These are phyloP conservation scores for Siniperca undulata DNA, from an alignment of 2,797 vertebrate species.

Conservation along the genomic window DNA sequence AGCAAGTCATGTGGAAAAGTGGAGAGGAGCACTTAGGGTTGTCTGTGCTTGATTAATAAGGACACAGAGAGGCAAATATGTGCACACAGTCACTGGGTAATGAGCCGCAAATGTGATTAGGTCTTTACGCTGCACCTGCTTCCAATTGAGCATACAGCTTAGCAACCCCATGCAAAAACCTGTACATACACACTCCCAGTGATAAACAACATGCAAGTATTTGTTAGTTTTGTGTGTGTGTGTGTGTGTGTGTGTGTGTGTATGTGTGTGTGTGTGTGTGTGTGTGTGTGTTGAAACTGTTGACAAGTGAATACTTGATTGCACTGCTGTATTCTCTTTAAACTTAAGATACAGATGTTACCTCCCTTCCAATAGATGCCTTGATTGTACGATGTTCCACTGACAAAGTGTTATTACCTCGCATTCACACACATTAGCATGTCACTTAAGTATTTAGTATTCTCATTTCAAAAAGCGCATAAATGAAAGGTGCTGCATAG, in stretches of 20 bases:
- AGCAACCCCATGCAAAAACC: conserved; percentile 69
- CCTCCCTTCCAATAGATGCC: conserved; percentile 35
- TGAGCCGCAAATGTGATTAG: conserved; percentile 86
- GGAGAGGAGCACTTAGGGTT: conserved; percentile 84
- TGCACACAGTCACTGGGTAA: conserved; percentile 85
- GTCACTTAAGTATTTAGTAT: background rate
- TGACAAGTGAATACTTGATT: conserved; percentile 73
- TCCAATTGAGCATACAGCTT: conserved; percentile 82
- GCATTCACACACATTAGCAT: conserved; percentile 29
- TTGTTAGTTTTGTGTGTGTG: conserved; percentile 41
- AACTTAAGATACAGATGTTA: conserved; percentile 63
- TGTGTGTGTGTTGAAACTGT: conserved; percentile 51
- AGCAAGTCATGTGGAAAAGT: conserved; percentile 85
- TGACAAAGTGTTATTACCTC: conserved; percentile 33
- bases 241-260: conserved; percentile 18
- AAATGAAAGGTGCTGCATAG: background rate
- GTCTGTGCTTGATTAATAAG: conserved; percentile 85
- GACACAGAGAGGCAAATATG: conserved; percentile 86
- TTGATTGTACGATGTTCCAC: conserved; percentile 31
- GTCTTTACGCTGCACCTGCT: conserved; percentile 86
- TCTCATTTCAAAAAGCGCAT: background rate
- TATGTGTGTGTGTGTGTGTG: conserved; percentile 18
- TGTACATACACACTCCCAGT: conserved; percentile 58
- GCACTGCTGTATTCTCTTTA: conserved; percentile 52
- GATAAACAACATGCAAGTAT: conserved; percentile 69